Percentiles rank a stretch among this genome's conserved stretches.
Conservation (phyloP, 2,113 vertebrate species). For the Anthoscopus minutus region DNA sequence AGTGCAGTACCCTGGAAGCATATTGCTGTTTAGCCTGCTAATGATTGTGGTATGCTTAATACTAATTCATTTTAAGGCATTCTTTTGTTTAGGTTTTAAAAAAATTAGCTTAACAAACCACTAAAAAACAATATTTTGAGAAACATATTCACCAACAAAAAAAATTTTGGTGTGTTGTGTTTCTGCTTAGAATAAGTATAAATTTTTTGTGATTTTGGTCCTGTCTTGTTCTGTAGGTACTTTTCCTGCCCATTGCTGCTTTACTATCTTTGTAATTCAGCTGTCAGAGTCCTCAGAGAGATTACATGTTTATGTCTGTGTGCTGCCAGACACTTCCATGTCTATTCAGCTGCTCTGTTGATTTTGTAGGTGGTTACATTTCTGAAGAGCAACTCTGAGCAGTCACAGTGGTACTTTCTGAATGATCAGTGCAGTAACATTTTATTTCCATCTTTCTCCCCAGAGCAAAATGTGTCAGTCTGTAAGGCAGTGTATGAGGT, state of each 20-base stretch:
- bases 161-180: neutral
- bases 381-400: neutral
- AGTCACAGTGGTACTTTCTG: neutral
- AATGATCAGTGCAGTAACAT: neutral
- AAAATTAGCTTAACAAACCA: neutral
- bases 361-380: neutral
- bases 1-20: conserved; percentile 19
- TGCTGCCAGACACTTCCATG: neutral
- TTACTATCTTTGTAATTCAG: neutral
- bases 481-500: neutral
- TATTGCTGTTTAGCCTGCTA: conserved; percentile 25
- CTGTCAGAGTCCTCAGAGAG: neutral
- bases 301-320: neutral
- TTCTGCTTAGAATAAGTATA: neutral
- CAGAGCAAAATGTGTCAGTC: neutral
- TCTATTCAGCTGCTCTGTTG: neutral
- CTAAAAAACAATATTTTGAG: neutral
- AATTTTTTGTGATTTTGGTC: neutral
- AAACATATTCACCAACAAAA: neutral
- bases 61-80: neutral
- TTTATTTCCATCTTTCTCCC: neutral
- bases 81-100: neutral
- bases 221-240: neutral
- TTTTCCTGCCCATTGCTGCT: neutral
- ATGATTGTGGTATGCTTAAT: neutral